These are phyloP conservation scores for Distichodus sexfasciatus DNA, from an alignment of 2,797 vertebrate species.

Conservation along the genomic window DNA sequence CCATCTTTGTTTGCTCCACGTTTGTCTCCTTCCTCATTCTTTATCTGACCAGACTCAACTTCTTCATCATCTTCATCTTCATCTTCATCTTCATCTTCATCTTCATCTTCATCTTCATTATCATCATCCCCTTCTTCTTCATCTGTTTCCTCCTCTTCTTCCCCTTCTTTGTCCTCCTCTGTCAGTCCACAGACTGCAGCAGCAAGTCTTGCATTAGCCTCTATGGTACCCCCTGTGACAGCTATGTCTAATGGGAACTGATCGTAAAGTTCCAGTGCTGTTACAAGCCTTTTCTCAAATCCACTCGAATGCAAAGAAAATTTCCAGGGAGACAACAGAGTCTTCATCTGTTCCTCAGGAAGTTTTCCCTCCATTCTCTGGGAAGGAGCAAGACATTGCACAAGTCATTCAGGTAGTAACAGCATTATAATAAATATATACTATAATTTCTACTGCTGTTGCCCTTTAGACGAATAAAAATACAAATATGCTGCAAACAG, in stretches of 20 bases:
- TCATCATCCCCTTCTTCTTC: slow-evolving; percentile 12
- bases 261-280: slow-evolving; percentile 46
- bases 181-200: slow-evolving; percentile 31
- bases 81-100: background rate
- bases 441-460: background rate
- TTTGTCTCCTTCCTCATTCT: background rate
- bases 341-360: slow-evolving; percentile 42
- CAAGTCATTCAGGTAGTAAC: background rate
- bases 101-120: background rate
- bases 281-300: slow-evolving; percentile 44
- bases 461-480: background rate
- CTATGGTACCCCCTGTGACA: slow-evolving; percentile 50
- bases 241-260: slow-evolving; percentile 48
- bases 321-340: slow-evolving; percentile 48
- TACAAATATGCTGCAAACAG: background rate
- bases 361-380: slow-evolving; percentile 46
- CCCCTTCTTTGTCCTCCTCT: background rate
- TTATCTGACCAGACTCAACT: background rate
- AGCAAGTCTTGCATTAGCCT: slow-evolving; percentile 33
- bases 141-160: slow-evolving; percentile 12
- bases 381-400: background rate
- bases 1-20: background rate
- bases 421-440: too few relatives aligned
- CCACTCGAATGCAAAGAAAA: slow-evolving; percentile 35
- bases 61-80: background rate